Evolutionary conservation across 2,888 invertebrate genomes (phyloP), one percentile per base, ranked within the genome.

Genomic region (Epinotia brunnichana): DNA sequence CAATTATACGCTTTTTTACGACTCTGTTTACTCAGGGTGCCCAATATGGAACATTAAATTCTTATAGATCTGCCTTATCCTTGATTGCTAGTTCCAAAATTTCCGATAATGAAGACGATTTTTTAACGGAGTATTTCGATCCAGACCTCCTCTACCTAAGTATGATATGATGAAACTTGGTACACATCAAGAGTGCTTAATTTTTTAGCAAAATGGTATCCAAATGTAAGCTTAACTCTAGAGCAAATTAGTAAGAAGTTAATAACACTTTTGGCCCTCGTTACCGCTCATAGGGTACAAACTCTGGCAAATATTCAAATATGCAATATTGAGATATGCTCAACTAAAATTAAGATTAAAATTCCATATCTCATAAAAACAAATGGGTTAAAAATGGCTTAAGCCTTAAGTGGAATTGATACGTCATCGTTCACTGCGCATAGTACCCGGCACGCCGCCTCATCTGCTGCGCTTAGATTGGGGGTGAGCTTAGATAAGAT

Each of bases 1-100:
- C 41, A 7, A n/a, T 75, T 10, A 41, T 59, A 3, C 75, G 15
- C 4, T 44, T 13, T 44, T 13, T 44, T 44, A 44, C 77, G 9
- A 41, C 76, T 5, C 15, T 44, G 44, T 44, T 44, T 44, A 44
- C 44, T 44, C 13, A 44, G 44, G 44, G 44, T 41, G 41, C 41
- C 13, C 41, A 41, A 41, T 41, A 41, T 41, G 41, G 41, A 41
- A 41, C 41, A 13, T 44, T 44, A 44, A 44, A 44, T 44, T 44
- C 44, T 44, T 44, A 15, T 15, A 44, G 44, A 44, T 44, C 13
- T 13, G 15, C 4, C 1, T 2, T 13, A 44, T 44, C 44, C 44
- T 15, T 44, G 44, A 44, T 44, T 44, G 44, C 44, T 44, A 44
- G 44, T 44, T 44, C 3, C 44, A 44, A 44, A 15, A 44, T 15